Base-by-base conservation (phyloP, 2,797 vertebrate species). In the Florisuga fusca region DNA sequence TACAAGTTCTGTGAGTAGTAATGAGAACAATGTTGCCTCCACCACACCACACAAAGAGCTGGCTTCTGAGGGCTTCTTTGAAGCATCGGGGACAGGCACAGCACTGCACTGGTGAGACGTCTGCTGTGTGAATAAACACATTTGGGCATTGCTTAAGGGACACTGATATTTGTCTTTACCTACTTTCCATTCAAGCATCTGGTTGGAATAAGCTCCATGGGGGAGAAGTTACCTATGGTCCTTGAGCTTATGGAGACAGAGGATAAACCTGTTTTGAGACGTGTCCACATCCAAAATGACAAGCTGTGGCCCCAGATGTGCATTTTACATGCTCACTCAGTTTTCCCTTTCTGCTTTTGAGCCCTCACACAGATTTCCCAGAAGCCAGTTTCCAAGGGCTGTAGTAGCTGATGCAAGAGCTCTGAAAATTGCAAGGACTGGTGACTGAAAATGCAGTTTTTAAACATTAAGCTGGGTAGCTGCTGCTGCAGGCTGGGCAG, bases 1-100 rank as follows among this genome's bases (percentile, higher is more conserved):
- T 89, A 17, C 0, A 0, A 87, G 64, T 93, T 96, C 84, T 93
- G 75, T 83, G 57, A 89, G 84, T 51, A 58, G 93, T 84, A 85
- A 96, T 78, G 88, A 89, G 89, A 95, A 91, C 87, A 94, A 93
- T 90, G 85, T 59, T 91, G 58, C 38, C 62, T 89, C 64, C 6
- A 16, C 95, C 89, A 72, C 84, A 93, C 89, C 84, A 96, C 91
- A 93, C 87, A 89, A 90, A 94, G 87, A 3, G 34, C 69, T 90
- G 76, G 76, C 76, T 95, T 94, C 93, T 48, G 54, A 94, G 66
- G 43, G 11, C 87, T 18, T 76, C 89, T 96, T 91, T 93, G 94
- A 93, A 96, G 82, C 29, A 10, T 3, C 3, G 2, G 73, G 89
- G 85, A 92, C 87, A 91, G 75, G 26, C 82, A 43, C 2, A 91